Evolutionary conservation across 2,888 invertebrate genomes (phyloP), one percentile per base, ranked within the genome.

Genomic region (Camptogramma bilineatum): DNA sequence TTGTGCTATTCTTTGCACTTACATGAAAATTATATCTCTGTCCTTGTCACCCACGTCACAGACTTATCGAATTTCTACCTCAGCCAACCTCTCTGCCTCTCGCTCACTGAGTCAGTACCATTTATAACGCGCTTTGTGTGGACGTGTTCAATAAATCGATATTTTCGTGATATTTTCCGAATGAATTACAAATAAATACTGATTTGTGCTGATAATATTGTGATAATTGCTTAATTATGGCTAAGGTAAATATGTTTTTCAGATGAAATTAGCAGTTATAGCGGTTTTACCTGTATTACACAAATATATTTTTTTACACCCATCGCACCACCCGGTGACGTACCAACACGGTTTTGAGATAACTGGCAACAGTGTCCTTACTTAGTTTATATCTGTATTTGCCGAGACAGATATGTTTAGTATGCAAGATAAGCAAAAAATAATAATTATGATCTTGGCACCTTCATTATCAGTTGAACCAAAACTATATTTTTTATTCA

Each of bases 41-140:
- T 72, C 68, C 53, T 64, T 52, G 55, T 73, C 62, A 16, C 55
- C 60, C 71, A 21, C 31, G 57, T 59, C 24, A 54, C 51, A 47
- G 52, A 77, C 79, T 81, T 90, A 90, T 91, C 85, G 90, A 90
- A 90, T 91, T 91, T 90, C 83, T 82, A 69, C 69, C 34, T 58
- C 69, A 52, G 72, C 73, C 76, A 75, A 70, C 69, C 74, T 74
- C 68, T 70, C 71, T 52, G 39, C 18, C 46, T 42, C 52, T 51
- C 58, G 64, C 66, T 58, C 69, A 50, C 69, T 78, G 73, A 72
- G 73, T 77, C 88, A 91, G 92, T 92, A 81, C 78, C 90, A 91
- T 87, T 91, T 91, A 82, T 90, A 88, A 77, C 83, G 78, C 75
- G 79, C 67, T 65, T 59, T 59, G 82, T 80, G 79, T 21, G 72